Conservation (phyloP, 2,888 invertebrate species). For the Nymphalis polychloros region DNA sequence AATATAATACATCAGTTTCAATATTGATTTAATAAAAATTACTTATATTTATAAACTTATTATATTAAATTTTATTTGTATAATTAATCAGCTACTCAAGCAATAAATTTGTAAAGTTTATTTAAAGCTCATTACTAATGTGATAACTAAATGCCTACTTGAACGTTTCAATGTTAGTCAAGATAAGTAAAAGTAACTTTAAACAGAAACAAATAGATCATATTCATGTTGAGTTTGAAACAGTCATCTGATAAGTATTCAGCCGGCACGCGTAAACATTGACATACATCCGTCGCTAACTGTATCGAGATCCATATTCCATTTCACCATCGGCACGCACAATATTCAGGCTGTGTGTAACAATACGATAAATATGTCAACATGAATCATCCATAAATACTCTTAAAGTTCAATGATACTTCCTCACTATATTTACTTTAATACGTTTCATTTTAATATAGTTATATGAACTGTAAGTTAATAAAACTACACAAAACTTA, state of each 20-base stretch:
- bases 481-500: constrained; percentile 60
- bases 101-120: background rate
- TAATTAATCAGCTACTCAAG: background rate
- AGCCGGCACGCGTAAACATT: constrained; percentile 53
- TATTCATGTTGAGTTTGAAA: constrained; percentile 20
- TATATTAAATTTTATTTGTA: background rate
- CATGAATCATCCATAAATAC: constrained; percentile 25
- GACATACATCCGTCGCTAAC: constrained; percentile 64
- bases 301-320: constrained; percentile 49
- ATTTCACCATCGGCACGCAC: constrained; percentile 49
- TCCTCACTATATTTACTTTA: background rate
- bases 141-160: constrained; percentile 4
- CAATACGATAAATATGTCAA: constrained; percentile 26
- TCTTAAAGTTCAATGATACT: constrained; percentile 4
- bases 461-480: background rate
- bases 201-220: constrained; percentile 3
- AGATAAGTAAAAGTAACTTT: background rate
- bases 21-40: too few relatives aligned
- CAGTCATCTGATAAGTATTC: constrained; percentile 56
- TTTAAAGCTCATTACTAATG: constrained; percentile 6
- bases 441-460: constrained; percentile 5
- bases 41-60: too few relatives aligned
- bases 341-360: constrained; percentile 33
- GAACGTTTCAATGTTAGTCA: background rate
- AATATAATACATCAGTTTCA: too few relatives aligned